Evolutionary conservation across 1,140 invertebrate species (phyloP).

Genomic region (Musca vetustissima): DNA sequence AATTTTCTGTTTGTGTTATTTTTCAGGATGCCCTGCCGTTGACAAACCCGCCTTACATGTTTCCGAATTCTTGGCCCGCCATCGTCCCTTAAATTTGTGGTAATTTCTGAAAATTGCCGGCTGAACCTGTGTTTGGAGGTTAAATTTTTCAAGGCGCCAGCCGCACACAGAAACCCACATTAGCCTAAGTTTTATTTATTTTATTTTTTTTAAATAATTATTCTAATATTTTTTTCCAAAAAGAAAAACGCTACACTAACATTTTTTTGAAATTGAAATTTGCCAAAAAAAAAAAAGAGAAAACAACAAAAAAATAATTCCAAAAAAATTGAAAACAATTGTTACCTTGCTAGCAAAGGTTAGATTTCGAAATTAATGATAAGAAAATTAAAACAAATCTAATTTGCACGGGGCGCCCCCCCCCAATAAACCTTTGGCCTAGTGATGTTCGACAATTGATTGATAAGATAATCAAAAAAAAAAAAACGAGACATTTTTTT

Average conservation of each 20-base stretch:
- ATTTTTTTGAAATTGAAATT: too few relatives aligned
- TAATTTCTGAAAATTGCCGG: conserved; percentile 27
- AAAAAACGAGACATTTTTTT: too few relatives aligned
- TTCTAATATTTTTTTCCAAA: not conserved
- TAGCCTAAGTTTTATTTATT: conserved; percentile 26
- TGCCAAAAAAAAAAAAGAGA: not conserved
- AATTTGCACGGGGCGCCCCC: too few relatives aligned
- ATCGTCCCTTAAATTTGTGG: conserved; percentile 52
- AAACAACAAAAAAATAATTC: not conserved
- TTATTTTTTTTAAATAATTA: not conserved
- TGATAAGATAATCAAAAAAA: not conserved
- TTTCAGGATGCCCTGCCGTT: conserved; percentile 61
- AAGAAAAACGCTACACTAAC: not conserved
- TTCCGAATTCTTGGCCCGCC: conserved; percentile 37
- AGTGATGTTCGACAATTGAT: conserved; percentile 20
- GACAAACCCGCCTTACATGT: conserved; percentile 35
- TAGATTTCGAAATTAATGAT: not conserved
- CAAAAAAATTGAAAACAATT: conserved; percentile 36
- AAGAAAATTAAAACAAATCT: too few relatives aligned
- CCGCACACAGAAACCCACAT: too few relatives aligned
- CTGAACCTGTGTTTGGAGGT: not conserved
- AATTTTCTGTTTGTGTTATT: conserved; percentile 25
- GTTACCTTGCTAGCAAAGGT: conserved; percentile 54
- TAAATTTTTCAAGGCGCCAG: too few relatives aligned
- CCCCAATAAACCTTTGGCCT: not conserved